Conservation (phyloP, 92 coral and sea anemone genomes). For the Galaxea fascicularis region DNA sequence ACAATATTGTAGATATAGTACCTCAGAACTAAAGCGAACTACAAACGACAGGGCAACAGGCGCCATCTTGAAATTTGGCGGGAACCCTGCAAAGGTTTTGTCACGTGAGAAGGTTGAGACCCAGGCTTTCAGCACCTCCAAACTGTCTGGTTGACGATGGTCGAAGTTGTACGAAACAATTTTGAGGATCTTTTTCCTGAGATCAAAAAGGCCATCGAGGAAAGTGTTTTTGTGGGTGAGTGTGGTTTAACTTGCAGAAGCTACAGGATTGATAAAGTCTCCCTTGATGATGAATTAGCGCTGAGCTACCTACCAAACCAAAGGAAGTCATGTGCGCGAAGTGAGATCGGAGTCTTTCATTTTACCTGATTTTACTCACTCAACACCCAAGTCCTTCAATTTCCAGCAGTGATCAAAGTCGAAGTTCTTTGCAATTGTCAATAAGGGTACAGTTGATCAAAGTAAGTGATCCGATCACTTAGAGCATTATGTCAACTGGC, state of each 20-base stretch:
- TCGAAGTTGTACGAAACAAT: conserved; percentile 84
- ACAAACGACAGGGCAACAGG: conserved; percentile 67
- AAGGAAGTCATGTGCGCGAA: no score
- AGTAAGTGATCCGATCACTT: not conserved
- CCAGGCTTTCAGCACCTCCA: conserved; percentile 7
- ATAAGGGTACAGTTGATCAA: not conserved
- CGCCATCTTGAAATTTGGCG: conserved; percentile 93
- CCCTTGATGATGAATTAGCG: not conserved
- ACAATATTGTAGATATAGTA: not conserved
- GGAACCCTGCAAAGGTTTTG: not conserved
- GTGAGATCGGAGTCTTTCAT: not conserved
- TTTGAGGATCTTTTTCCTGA: conserved; percentile 88
- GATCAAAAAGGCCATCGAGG: conserved; percentile 79
- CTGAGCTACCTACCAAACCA: not conserved
- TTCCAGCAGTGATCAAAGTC: not conserved
- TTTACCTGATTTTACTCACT: not conserved
- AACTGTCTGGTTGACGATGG: conserved; percentile 57
- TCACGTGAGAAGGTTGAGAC: conserved; percentile 28
- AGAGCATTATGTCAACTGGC: no score
- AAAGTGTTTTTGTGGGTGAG: conserved; percentile 90
- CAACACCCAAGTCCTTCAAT: not conserved
- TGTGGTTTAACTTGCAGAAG: not conserved
- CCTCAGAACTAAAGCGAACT: conserved; percentile 87
- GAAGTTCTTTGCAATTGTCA: not conserved
- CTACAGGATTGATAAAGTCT: not conserved